Evolutionary conservation across 1,140 invertebrate genomes (phyloP).

Genomic region (Lanistes nyassanus): DNA sequence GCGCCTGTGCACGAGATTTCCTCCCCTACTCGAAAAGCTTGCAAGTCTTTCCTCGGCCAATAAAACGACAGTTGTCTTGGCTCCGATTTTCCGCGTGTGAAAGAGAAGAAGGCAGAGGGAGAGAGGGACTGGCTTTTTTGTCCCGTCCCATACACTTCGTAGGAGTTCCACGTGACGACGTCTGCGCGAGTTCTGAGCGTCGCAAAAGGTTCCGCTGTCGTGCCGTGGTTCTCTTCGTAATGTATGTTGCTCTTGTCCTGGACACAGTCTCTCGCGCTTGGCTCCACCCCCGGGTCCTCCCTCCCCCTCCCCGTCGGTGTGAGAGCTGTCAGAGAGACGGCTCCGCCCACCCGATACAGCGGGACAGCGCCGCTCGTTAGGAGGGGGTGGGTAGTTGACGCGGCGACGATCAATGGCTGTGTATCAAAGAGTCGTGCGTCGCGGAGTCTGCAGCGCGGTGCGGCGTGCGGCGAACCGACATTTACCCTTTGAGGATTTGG

Average conservation of each 20-base stretch:
- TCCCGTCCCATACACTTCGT: neutral
- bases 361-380: neutral
- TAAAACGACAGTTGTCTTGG: conserved; percentile 4
- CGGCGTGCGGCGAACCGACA: neutral
- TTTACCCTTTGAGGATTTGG: no score
- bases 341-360: neutral
- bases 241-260: no score
- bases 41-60: neutral
- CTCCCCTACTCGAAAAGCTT: no score
- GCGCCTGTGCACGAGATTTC: no score
- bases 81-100: neutral
- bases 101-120: neutral
- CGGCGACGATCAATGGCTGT: neutral
- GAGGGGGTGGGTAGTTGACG: neutral
- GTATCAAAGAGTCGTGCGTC: neutral
- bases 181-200: neutral
- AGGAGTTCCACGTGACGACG: neutral
- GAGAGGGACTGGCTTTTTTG: neutral
- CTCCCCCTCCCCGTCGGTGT: no score
- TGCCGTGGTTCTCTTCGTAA: neutral
- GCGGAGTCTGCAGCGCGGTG: neutral
- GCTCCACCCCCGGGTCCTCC: no score
- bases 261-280: no score
- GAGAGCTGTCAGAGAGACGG: no score
- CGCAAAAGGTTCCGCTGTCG: neutral